A percentile compares a stretch with the other conserved stretches of the same genome.
Evolutionary conservation across 1,140 invertebrate genomes (phyloP).

Genomic region (Drosophila serrata): DNA sequence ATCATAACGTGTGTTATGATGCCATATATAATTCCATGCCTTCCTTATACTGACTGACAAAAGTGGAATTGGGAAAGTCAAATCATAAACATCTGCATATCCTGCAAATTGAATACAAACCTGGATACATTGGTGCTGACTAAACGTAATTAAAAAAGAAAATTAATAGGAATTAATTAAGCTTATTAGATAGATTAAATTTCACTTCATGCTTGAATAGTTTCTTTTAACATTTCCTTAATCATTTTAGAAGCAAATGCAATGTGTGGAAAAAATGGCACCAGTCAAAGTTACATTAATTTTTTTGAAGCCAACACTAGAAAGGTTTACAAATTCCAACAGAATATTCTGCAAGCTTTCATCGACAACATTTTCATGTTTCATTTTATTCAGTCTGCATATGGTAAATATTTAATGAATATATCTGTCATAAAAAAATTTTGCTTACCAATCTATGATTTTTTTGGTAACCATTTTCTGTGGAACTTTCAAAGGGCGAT

Average conservation of each 20-base stretch:
- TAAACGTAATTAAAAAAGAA: not conserved
- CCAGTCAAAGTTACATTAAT: not conserved
- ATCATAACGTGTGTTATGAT: conserved; percentile 45
- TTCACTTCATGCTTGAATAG: not conserved
- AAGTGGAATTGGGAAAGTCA: conserved; percentile 33
- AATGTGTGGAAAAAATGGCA: not conserved
- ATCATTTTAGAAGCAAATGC: not conserved
- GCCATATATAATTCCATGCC: conserved; percentile 29
- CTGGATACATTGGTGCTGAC: no score
- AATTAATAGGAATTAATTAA: not conserved
- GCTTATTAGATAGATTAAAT: not conserved
- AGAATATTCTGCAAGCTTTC: conserved; percentile 18
- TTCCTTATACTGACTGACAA: conserved; percentile 5
- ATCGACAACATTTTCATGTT: conserved; percentile 5
- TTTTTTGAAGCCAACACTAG: not conserved
- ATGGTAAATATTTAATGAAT: conserved; percentile 47
- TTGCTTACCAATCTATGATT: conserved; percentile 13
- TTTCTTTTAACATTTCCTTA: not conserved
- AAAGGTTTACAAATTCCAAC: conserved; percentile 1
- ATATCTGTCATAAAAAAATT: conserved; percentile 7
- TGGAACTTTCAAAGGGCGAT: conserved; percentile 16
- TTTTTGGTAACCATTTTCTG: conserved; percentile 28
- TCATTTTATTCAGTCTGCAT: conserved; percentile 12
- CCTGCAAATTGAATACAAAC: conserved; percentile 2
- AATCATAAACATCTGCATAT: conserved; percentile 4